Conservation (phyloP, 2,113 vertebrate species). For the Argyrosomus japonicus region DNA sequence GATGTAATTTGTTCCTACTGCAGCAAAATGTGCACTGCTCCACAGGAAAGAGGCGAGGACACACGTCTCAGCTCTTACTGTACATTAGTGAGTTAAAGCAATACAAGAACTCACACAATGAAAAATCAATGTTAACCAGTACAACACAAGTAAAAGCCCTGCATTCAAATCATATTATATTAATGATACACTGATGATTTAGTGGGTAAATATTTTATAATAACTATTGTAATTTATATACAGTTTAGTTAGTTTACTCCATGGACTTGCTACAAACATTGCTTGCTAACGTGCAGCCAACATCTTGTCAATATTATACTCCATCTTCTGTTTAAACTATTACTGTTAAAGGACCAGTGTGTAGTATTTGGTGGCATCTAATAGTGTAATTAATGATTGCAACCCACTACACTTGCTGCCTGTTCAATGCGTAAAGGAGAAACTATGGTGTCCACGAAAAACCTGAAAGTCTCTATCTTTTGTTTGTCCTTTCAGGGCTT, state of each 20-base stretch:
- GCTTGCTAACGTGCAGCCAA: too few relatives aligned
- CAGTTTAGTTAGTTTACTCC: neutral
- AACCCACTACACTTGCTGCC: too few relatives aligned
- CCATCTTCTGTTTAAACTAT: too few relatives aligned
- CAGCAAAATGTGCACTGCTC: constrained; percentile 54
- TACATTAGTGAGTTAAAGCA: neutral
- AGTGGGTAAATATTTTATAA: neutral
- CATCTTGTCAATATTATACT: too few relatives aligned
- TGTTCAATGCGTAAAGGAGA: too few relatives aligned
- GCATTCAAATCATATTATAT: neutral
- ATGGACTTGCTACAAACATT: too few relatives aligned
- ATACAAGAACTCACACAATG: neutral
- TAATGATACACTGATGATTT: neutral
- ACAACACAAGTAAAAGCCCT: neutral
- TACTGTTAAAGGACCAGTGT: neutral
- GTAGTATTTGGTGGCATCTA: too few relatives aligned
- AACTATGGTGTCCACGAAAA: too few relatives aligned
- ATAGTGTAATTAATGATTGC: too few relatives aligned
- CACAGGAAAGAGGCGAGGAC: constrained; percentile 56
- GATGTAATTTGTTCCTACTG: constrained; percentile 64
- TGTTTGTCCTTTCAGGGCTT: too few relatives aligned
- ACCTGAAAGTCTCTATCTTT: too few relatives aligned
- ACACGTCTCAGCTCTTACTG: constrained; percentile 8
- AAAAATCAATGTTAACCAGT: neutral
- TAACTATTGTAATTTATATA: neutral